A percentile compares a stretch with the other conserved stretches of the same genome.
phyloP scores from a whole-genome alignment of 2,888 invertebrate species.

The Hydraecia micacea region DNA sequence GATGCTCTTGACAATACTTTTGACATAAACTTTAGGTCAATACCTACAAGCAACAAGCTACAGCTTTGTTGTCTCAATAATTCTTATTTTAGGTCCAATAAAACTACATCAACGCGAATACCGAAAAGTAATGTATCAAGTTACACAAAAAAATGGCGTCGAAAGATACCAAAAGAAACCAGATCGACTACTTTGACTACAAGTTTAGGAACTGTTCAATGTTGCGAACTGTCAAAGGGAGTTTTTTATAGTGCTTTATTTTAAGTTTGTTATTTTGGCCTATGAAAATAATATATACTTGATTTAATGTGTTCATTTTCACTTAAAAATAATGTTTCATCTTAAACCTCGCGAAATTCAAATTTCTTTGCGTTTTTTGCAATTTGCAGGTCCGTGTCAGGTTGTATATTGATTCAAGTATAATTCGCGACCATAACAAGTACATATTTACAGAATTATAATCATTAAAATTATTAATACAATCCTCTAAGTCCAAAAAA shows the following conservation, averaged over 20 bases:
- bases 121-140: constrained; percentile 53
- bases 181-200: constrained; percentile 43
- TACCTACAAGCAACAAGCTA: no score
- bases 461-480: no score
- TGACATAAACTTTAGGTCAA: neutral
- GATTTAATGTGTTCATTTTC: neutral
- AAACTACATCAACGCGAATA: constrained; percentile 17
- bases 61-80: neutral
- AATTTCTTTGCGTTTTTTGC: no score
- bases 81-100: constrained; percentile 20
- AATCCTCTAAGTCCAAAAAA: no score
- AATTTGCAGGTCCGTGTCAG: no score
- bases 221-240: constrained; percentile 35
- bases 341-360: no score
- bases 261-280: neutral
- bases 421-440: no score
- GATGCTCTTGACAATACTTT: neutral
- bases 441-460: no score
- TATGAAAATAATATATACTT: neutral
- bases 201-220: constrained; percentile 52
- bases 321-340: neutral
- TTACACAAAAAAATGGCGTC: constrained; percentile 56
- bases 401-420: no score
- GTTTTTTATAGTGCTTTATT: constrained; percentile 35
- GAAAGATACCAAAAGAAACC: constrained; percentile 50